Percentiles rank a stretch among this genome's conserved stretches.
These are phyloP conservation scores for Drosophila monieri DNA, from an alignment of 2,888 invertebrate species.

Conservation along the genomic window DNA sequence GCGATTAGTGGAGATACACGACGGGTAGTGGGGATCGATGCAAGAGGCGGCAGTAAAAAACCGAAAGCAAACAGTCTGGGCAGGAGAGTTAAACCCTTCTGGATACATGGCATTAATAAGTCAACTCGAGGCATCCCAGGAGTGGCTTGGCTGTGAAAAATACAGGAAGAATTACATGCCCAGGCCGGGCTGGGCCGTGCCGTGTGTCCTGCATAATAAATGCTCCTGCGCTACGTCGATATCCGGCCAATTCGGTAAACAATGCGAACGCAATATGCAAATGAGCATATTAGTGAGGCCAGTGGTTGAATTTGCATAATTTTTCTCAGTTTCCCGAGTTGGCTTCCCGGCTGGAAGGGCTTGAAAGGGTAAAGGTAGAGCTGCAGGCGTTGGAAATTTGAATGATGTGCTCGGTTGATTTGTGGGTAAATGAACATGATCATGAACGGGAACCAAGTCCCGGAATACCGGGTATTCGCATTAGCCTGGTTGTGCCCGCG, in stretches of 20 bases:
- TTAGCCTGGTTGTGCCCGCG: conserved; percentile 49
- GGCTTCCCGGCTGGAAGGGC: conserved; percentile 51
- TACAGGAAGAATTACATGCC: conserved; percentile 59
- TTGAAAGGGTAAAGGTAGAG: conserved; percentile 36
- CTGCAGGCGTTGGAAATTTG: conserved; percentile 40
- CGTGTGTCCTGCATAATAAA: conserved; percentile 71
- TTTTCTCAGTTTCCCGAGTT: conserved; percentile 48
- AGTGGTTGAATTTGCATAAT: conserved; percentile 68
- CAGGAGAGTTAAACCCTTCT: conserved; percentile 52
- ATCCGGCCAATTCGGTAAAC: conserved; percentile 61
- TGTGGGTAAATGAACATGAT: conserved; percentile 29
- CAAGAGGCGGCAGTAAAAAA: not conserved
- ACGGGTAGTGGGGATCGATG: not conserved
- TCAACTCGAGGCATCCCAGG: conserved; percentile 51
- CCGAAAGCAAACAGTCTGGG: conserved; percentile 9
- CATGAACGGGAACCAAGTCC: conserved; percentile 1
- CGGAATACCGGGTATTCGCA: conserved; percentile 26
- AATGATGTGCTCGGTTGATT: conserved; percentile 60
- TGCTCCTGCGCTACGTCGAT: conserved; percentile 22
- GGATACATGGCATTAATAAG: conserved; percentile 67
- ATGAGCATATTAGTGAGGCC: conserved; percentile 67
- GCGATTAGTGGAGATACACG: conserved; percentile 25
- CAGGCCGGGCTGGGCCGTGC: conserved; percentile 25
- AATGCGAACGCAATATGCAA: conserved; percentile 70
- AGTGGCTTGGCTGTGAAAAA: conserved; percentile 39